Base-by-base conservation (phyloP, 2,113 vertebrate genomes). In the Rhinichthys klamathensis region DNA sequence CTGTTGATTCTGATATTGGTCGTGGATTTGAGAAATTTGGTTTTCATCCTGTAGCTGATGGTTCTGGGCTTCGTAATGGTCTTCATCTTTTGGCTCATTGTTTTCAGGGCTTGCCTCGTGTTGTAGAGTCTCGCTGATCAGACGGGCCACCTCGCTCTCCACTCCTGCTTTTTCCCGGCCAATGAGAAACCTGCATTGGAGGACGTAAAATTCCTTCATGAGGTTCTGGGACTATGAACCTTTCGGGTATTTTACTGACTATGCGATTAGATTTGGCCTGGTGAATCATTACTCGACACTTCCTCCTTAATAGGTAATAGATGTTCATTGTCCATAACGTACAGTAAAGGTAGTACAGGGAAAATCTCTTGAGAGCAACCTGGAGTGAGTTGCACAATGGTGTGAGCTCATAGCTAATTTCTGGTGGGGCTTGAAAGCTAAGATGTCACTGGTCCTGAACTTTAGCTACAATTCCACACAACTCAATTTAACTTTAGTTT, bases 41-140 rank as follows among this genome's bases (percentile, higher is more conserved):
- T 83, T 61, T 46, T 83, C 75, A 80, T 25, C 25, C 21, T 80
- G 54, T 21, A 25, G 25, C 51, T 73, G 46, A 11, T 63, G 27
- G 32, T 73, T 61, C 8, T 72, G 12, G 1, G 13, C 4, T 16
- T 72, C 0, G 16, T 79, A 23, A n/a, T 49, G n/a, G 11, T 80
- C 30, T 58, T 80, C 51, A 41, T 86, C 80, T 60, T 80, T 74
- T 25, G 73, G 25, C 13, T 41, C 27, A 30, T 65, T 54, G 6
- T 85, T 76, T 58, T 75, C 49, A 25, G 83, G 76, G 56, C 90
- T 93, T 69, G 93, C 94, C 86, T 98, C 97, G 87, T 96, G 96
- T 87, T 97, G 96, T 74, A 98, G 90, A 25, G 97, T 97, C 90
- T 98, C 96, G 46, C 94, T 96, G 88, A 98, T 97, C 44, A 98